Evolutionary conservation across 2,797 vertebrate species (phyloP).

Genomic region (Rhinella marina): DNA sequence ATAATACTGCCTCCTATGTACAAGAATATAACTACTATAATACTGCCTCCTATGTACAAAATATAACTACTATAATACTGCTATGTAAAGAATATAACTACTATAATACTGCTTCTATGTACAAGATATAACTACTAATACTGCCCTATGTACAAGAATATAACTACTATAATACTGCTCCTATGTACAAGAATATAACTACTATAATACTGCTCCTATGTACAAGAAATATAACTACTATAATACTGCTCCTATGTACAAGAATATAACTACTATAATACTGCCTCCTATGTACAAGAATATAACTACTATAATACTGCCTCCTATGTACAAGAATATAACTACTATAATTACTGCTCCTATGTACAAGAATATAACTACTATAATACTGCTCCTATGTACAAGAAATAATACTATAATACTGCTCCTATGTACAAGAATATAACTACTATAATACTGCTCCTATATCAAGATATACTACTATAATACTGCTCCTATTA

Average conservation of each 20-base stretch:
- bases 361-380: background rate
- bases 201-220: background rate
- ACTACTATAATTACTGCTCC: background rate
- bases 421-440: background rate
- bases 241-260: conserved; percentile 7
- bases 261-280: conserved; percentile 22
- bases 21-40: background rate
- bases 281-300: background rate
- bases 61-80: background rate
- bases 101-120: background rate
- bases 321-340: conserved; percentile 11
- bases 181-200: background rate
- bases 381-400: background rate
- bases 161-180: background rate
- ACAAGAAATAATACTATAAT: conserved; percentile 3
- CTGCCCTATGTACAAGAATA: background rate
- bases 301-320: conserved; percentile 1
- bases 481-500: background rate
- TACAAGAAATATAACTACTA: background rate
- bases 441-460: background rate
- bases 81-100: background rate
- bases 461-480: background rate
- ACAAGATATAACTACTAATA: background rate
- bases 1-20: background rate
- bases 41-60: background rate